Evolutionary conservation across 2,113 vertebrate species (phyloP), one percentile per base, ranked within the genome.

Genomic region (Chlorocebus sabaeus): DNA sequence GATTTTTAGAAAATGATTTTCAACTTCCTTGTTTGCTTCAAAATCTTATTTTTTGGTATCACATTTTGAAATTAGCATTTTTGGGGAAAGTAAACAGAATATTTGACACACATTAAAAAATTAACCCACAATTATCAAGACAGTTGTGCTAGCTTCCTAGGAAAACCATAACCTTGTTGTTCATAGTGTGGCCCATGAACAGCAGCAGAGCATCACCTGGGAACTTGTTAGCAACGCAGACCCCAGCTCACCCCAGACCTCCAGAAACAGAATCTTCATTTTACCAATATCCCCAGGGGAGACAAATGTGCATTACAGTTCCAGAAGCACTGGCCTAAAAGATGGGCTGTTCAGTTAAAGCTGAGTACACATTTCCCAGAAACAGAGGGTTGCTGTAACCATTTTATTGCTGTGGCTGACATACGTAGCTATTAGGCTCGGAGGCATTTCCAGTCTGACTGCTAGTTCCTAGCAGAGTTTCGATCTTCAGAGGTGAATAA

Each of bases 31-130:
- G 73, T 43, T 64, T 70, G 35, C 68, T 35, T 84, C 23, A 52
- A 91, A 85, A 57, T 35, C 3, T 89, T 86, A 20, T 92, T 89
- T 57, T 23, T 27, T 38, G 27, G 48, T 30, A 2, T 73, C 18
- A 35, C 80, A 79, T 73, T 92, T n/a, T 94, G 59, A 79, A 96
- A 67, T 70, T 27, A 50, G 27, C 68, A 79, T 95, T 95, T 87
- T 84, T 38, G 78, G 50, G 40, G 35, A 82, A 68, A 85, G n/a
- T 86, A 59, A 92, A 73, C 45, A 75, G 73, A 80, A 85, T 75
- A 95, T 48, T 80, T 64, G n/a, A 90, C 55, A 76, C 5, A 68
- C 48, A 68, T 8, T 57, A 25, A 80, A 18, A 35, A 70, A 61
- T 67, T 43, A 89, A 50, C 0, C n/a, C 59, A 32, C 25, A 76